phyloP scores from a whole-genome alignment of 2,113 vertebrate genomes.

The Channa argus region DNA sequence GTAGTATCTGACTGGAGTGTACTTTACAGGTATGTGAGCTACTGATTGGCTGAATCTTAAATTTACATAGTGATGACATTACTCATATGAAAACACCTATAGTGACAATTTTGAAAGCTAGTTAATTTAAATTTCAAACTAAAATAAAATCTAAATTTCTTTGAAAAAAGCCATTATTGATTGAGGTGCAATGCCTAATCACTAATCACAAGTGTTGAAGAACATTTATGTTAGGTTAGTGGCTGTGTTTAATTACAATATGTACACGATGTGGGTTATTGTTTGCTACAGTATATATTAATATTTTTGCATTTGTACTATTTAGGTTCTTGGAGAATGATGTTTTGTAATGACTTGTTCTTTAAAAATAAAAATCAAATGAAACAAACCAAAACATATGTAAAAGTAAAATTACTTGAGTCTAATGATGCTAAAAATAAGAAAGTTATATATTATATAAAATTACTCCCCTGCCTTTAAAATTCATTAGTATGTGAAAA shows the following conservation, averaged over 20 bases:
- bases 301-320: not conserved
- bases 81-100: not conserved
- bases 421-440: not conserved
- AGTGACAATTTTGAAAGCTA: not conserved
- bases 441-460: too few relatives aligned
- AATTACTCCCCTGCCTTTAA: not conserved
- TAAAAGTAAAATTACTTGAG: not conserved
- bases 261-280: not conserved
- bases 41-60: not conserved
- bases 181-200: too few relatives aligned
- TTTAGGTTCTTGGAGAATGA: not conserved
- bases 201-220: too few relatives aligned
- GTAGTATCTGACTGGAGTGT: conserved; percentile 6
- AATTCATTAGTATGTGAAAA: not conserved
- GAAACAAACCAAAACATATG: not conserved
- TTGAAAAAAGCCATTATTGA: too few relatives aligned
- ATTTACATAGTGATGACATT: not conserved
- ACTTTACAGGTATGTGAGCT: not conserved
- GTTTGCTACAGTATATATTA: not conserved
- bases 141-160: too few relatives aligned
- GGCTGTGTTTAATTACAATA: not conserved
- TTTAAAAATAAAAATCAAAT: not conserved
- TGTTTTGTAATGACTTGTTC: not conserved
- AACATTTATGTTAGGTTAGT: not conserved
- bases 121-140: not conserved